These are phyloP conservation scores for Phataginus tricuspis DNA, from an alignment of 2,797 vertebrate genomes.

Conservation along the genomic window DNA sequence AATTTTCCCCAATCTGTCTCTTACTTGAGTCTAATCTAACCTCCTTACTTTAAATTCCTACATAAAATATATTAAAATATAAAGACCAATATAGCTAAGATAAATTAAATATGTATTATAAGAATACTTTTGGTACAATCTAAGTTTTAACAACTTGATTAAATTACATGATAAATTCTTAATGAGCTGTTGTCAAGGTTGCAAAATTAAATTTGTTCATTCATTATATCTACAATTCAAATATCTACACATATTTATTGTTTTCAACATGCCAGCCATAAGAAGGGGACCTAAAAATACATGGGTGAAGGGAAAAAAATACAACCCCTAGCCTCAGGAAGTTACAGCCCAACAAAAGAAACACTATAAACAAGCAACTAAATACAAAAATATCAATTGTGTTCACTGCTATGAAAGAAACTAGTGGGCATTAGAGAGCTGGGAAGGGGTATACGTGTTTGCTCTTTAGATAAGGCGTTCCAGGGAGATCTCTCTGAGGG, in stretches of 20 bases:
- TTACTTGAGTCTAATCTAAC: background rate
- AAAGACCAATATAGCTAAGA: background rate
- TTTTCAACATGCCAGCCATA: background rate
- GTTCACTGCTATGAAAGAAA: background rate
- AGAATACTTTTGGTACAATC: background rate
- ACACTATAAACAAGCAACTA: background rate
- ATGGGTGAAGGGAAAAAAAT: background rate
- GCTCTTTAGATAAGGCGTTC: background rate
- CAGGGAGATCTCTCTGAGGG: background rate
- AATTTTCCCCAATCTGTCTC: background rate
- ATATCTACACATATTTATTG: background rate
- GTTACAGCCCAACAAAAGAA: background rate
- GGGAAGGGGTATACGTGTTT: background rate
- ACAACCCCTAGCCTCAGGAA: background rate
- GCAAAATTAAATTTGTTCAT: background rate
- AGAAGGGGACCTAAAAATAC: background rate
- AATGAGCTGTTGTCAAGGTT: background rate
- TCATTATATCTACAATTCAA: too few species aligned
- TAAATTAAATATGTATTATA: background rate
- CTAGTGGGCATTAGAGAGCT: background rate
- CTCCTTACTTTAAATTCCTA: background rate
- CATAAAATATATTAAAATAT: slow-evolving; percentile 21
- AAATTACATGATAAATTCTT: slow-evolving; percentile 6
- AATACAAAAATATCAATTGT: background rate
- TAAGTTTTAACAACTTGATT: background rate